phyloP scores from a whole-genome alignment of 2,797 vertebrate species.

The Karalla daura region DNA sequence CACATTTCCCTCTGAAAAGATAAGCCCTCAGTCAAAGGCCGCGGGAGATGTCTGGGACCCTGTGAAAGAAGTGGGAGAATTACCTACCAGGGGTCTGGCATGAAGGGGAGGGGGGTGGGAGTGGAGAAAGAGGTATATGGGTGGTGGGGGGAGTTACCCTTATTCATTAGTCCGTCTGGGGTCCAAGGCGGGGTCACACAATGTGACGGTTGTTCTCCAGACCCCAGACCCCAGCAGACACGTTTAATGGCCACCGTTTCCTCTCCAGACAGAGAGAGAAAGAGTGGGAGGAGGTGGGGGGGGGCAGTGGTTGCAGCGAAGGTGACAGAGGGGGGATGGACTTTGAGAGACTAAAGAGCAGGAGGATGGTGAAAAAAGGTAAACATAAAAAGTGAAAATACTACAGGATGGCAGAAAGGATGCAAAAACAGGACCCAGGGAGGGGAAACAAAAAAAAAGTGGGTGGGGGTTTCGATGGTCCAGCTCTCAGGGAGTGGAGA shows the following conservation, averaged over 20 bases:
- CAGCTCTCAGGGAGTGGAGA: constrained; percentile 7
- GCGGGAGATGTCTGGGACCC: constrained; percentile 80
- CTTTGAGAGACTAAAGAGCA: constrained; percentile 53
- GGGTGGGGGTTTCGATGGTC: constrained; percentile 13
- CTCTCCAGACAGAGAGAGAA: constrained; percentile 77
- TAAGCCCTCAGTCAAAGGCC: constrained; percentile 83
- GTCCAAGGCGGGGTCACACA: constrained; percentile 83
- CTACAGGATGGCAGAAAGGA: constrained; percentile 1
- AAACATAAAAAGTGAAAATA: constrained; percentile 38
- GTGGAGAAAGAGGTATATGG: constrained; percentile 50
- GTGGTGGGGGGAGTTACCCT: constrained; percentile 64
- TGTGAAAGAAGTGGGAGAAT: constrained; percentile 83
- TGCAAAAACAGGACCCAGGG: background rate
- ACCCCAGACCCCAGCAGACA: constrained; percentile 82
- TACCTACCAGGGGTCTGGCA: constrained; percentile 81
- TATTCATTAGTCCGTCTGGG: constrained; percentile 84
- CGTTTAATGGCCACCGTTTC: constrained; percentile 82
- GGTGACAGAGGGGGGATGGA: constrained; percentile 62
- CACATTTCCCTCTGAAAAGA: constrained; percentile 84
- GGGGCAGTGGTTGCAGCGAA: constrained; percentile 35
- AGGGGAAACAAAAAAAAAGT: constrained; percentile 7
- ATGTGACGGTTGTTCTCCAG: constrained; percentile 82
- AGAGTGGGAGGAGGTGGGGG: constrained; percentile 48
- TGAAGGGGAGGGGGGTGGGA: constrained; percentile 47
- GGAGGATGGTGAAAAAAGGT: constrained; percentile 52